Percentiles rank a stretch among this genome's conserved stretches.
Evolutionary conservation across 92 coral and sea anemone species (phyloP).

Genomic region (Epizoanthus illoricatus): DNA sequence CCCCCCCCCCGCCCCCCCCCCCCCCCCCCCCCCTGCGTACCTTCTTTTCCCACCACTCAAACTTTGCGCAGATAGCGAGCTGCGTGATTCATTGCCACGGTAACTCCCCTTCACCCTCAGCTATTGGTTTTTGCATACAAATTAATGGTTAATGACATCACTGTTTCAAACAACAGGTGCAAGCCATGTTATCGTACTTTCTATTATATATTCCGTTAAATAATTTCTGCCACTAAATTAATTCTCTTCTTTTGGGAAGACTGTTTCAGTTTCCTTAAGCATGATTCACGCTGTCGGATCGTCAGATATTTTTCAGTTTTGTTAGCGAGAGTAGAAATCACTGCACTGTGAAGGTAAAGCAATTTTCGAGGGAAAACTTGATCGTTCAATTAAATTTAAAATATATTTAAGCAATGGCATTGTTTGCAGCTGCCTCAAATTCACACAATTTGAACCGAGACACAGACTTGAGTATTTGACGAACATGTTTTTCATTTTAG

Average conservation of each 20-base stretch:
- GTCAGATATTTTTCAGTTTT: too few species aligned
- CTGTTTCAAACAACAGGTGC: constrained; percentile 28
- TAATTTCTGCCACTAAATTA: neutral
- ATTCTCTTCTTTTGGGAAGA: too few species aligned
- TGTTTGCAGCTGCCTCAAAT: neutral
- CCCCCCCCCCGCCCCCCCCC: too few species aligned
- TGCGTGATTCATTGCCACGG: neutral
- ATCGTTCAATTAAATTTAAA: neutral
- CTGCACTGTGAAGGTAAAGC: too few species aligned
- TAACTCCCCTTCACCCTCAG: neutral
- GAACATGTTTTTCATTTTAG: neutral
- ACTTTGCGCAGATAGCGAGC: too few species aligned
- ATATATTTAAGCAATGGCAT: neutral
- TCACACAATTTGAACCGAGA: neutral
- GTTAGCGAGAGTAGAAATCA: too few species aligned
- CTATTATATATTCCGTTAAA: constrained; percentile 1
- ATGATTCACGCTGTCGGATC: too few species aligned
- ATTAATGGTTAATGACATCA: neutral
- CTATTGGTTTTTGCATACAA: neutral
- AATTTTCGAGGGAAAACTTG: neutral
- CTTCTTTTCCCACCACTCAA: too few species aligned
- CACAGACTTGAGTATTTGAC: neutral
- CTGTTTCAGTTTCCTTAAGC: too few species aligned
- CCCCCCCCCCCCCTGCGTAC: too few species aligned
- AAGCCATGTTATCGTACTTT: constrained; percentile 21